Evolutionary conservation across 37 sponge, comb jelly and placozoan genomes (phyloP), one percentile per base, ranked within the genome.

Genomic region (Geodia barretti): DNA sequence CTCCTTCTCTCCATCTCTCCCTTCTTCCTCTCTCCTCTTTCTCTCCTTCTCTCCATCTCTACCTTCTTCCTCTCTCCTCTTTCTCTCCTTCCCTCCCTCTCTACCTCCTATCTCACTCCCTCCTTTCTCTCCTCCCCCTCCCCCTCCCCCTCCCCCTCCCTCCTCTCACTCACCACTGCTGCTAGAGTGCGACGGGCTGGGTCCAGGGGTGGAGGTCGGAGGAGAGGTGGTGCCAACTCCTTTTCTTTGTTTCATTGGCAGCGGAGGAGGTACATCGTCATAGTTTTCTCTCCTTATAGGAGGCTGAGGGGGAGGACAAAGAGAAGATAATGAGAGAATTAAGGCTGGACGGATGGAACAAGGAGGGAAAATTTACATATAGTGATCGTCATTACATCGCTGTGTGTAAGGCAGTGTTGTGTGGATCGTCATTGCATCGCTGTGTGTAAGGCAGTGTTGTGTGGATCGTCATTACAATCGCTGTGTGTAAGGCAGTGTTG

Each of bases 211-310:
- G 14, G 54, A 14, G 7, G 54, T 47, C 54, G 54, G 54, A 47
- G 54, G 54, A 14, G 54, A 47, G 14, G 54, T 47, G 14, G 54
- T 47, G 54, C 54, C 14, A 47, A 17, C 14, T 7, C 54, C 54
- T 47, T 79, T 71, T 62, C 74, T 60, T 72, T 88, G 82, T 74
- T 88, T 88, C 32, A 88, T 35, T 21, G 88, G 88, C 9, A 88
- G 58, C 36, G 88, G 88, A 34, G 88, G 88, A 31, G 88, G 88
- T 2, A 41, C 35, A 19, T 77, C 83, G n/a, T 40, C 54, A n/a
- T 73, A 47, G 14, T 47, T 14, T 17, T 47, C 54, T 17, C 11
- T 47, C 14, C 11, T 47, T n/a, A 5, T 5, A 5, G 5, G 67
- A 29, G 67, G 24, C 9, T 23, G 67, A 65, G 28, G 24, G 31